Evolutionary conservation across 1,140 invertebrate genomes (phyloP), one percentile per base, ranked within the genome.

Genomic region (Teleopsis dalmanni): DNA sequence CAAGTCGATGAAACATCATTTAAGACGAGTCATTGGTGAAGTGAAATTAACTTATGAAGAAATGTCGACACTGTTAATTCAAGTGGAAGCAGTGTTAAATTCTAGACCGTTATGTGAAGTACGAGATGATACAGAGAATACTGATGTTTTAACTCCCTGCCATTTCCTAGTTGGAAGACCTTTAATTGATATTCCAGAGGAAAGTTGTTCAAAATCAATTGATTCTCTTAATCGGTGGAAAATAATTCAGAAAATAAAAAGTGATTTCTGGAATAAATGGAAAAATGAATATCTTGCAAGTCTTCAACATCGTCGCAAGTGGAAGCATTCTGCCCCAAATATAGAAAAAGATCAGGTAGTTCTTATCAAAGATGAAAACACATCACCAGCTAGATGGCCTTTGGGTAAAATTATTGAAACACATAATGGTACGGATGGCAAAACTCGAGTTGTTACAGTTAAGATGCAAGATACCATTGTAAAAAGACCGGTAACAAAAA

Each of bases 231-330:
- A 44, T 26, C 52, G 57, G 22, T 67, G 52, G 52, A 54, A 65
- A 47, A 23, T 53, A 8, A 16, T 65, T 4, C 53, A 64, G 47
- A 48, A 50, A 27, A 45, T 68, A 27, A 40, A 52, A n/a, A 55
- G 56, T 41, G 19, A 56, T 34, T 60, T 64, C 46, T 70, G 60
- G 62, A 45, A 40, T 14, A 48, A 52, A 11, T 65, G 60, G 57
- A 45, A 47, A 4, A 31, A 51, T 18, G 60, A 69, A 47, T 69
- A 69, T 48, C 41, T 69, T 4, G 44, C 50, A 23, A 41, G 23
- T 13, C 42, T 66, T 16, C 60, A 65, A 46, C 41, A 55, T 34
- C 44, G 60, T 5, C 27, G 13, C 9, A 65, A 65, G 45, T n/a
- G n/a, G n/a, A n/a, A n/a, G n/a, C n/a, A n/a, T n/a, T n/a, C n/a